Percentiles rank a stretch among this genome's conserved stretches.
Evolutionary conservation across 1,140 invertebrate genomes (phyloP).

Genomic region (Lepidurus apus): DNA sequence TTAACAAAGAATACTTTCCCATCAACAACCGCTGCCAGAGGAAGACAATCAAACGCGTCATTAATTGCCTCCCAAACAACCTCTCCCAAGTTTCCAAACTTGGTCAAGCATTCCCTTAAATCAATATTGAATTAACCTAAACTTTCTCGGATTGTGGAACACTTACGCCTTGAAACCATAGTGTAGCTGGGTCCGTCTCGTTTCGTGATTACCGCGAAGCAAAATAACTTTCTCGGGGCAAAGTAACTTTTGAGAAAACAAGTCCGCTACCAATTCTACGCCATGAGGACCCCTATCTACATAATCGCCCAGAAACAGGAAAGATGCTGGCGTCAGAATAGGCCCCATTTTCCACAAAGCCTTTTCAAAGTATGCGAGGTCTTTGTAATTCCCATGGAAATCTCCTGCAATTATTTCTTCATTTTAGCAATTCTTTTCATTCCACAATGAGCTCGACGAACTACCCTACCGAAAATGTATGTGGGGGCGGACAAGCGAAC

Average conservation of each 20-base stretch:
- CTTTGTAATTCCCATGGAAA: constrained; percentile 57
- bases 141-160: neutral
- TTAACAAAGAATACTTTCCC: constrained; percentile 49
- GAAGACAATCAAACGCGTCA: constrained; percentile 62
- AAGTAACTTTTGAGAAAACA: constrained; percentile 60
- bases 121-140: constrained; percentile 32
- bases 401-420: constrained; percentile 46
- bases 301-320: constrained; percentile 63
- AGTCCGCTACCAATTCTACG: constrained; percentile 57
- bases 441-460: neutral
- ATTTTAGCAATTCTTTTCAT: constrained; percentile 36
- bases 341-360: constrained; percentile 56
- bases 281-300: constrained; percentile 58
- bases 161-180: constrained; percentile 62
- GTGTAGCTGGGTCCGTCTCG: constrained; percentile 59
- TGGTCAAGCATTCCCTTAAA: constrained; percentile 53
- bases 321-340: constrained; percentile 52
- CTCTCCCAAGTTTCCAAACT: constrained; percentile 60
- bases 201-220: constrained; percentile 61
- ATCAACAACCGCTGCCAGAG: constrained; percentile 64
- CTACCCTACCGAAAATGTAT: constrained; percentile 28
- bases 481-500: constrained; percentile 22
- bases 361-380: constrained; percentile 57
- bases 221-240: constrained; percentile 56
- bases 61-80: constrained; percentile 65